Percentiles rank a stretch among this genome's conserved stretches.
Evolutionary conservation across 53 echinoderm and acorn worm genomes (phyloP).

Genomic region (Stichopus horrens): DNA sequence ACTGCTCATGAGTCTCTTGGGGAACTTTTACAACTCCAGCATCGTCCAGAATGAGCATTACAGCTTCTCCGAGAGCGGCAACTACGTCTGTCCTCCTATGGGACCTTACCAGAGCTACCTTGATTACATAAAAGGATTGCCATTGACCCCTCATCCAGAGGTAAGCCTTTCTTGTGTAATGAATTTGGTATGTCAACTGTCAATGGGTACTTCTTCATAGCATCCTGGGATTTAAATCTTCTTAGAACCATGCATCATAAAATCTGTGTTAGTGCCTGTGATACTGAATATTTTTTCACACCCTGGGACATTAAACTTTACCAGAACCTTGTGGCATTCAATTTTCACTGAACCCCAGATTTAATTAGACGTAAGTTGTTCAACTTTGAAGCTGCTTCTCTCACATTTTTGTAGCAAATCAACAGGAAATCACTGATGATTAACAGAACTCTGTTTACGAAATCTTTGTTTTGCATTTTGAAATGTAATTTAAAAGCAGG

Average conservation of each 20-base stretch:
- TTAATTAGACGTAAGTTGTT: too few relatives aligned
- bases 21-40: conserved; percentile 79
- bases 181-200: conserved; percentile 27
- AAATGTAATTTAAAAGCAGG: too few relatives aligned
- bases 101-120: conserved; percentile 76
- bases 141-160: conserved; percentile 85
- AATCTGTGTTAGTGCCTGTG: conserved; percentile 78
- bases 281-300: conserved; percentile 64
- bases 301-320: too few relatives aligned
- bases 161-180: conserved; percentile 48
- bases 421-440: too few relatives aligned
- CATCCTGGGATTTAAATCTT: conserved; percentile 80
- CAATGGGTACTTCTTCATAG: conserved; percentile 73
- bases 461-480: too few relatives aligned
- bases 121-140: conserved; percentile 79
- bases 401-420: too few relatives aligned
- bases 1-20: conserved; percentile 78
- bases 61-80: conserved; percentile 89
- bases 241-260: conserved; percentile 64
- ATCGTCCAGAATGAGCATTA: conserved; percentile 59
- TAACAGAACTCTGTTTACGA: too few relatives aligned
- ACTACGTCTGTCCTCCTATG: conserved; percentile 75
- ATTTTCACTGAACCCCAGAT: too few relatives aligned
- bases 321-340: too few relatives aligned
- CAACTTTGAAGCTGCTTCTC: too few relatives aligned